Evolutionary conservation across 2,797 vertebrate genomes (phyloP).

Genomic region (Labeo calbasu): DNA sequence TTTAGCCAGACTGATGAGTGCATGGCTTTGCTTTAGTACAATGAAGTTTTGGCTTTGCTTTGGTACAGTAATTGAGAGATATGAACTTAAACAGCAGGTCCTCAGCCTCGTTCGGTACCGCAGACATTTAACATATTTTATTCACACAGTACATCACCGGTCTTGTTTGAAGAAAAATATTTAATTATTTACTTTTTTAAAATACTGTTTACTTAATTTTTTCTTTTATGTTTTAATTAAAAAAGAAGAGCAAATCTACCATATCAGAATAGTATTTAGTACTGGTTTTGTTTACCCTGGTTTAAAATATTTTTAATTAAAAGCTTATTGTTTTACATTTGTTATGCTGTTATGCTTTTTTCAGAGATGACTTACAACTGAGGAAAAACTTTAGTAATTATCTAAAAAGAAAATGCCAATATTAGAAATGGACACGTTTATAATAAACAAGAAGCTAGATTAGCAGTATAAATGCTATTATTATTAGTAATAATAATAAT

Average conservation of each 20-base stretch:
- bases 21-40: conserved; percentile 70
- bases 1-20: conserved; percentile 50
- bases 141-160: not conserved
- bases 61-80: conserved; percentile 6
- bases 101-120: not conserved
- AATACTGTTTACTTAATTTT: not conserved
- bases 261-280: too few species aligned
- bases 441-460: not conserved
- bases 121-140: not conserved
- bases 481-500: too few species aligned
- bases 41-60: conserved; percentile 33
- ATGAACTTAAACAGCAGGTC: not conserved
- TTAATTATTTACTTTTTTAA: not conserved
- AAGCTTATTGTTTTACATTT: not conserved
- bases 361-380: not conserved
- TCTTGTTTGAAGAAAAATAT: not conserved
- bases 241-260: not conserved
- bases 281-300: not conserved
- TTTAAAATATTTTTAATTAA: not conserved
- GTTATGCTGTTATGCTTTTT: too few species aligned
- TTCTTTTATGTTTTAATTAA: not conserved
- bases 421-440: not conserved
- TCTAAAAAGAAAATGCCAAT: not conserved
- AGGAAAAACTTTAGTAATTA: not conserved
- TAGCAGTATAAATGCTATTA: not conserved